Conservation (phyloP, 2,888 invertebrate species). For the Plutella xylostella region DNA sequence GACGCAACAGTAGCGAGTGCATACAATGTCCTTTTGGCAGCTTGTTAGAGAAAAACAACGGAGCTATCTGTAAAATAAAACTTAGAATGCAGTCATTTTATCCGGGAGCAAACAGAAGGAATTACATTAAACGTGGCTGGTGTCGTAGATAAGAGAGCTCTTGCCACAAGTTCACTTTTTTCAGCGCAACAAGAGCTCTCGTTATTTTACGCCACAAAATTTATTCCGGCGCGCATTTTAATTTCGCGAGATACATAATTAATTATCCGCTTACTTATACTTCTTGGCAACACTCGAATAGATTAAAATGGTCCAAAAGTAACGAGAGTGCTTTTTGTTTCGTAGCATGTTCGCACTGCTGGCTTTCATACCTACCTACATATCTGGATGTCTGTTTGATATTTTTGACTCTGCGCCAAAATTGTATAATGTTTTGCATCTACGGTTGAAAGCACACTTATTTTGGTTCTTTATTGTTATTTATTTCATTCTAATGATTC, state of each 20-base stretch:
- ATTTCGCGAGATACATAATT: constrained; percentile 11
- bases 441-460: no score
- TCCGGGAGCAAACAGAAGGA: constrained; percentile 9
- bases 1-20: no score
- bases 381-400: no score
- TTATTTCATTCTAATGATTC: no score
- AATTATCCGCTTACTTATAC: constrained; percentile 9
- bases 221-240: constrained; percentile 8
- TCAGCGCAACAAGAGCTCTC: constrained; percentile 10
- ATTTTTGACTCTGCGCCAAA: no score
- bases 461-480: no score
- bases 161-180: constrained; percentile 11
- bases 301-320: background rate
- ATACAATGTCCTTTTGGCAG: no score
- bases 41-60: no score
- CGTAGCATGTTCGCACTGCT: no score
- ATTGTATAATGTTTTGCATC: no score
- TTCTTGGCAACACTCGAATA: background rate
- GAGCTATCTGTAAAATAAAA: background rate
- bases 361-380: no score
- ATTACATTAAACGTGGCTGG: constrained; percentile 16
- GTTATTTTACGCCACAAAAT: constrained; percentile 11
- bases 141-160: constrained; percentile 18
- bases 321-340: no score
- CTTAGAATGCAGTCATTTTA: background rate